A percentile compares a stretch with the other conserved stretches of the same genome.
These are phyloP conservation scores for Tapirus terrestris DNA, from an alignment of 2,113 vertebrate genomes.

Conservation along the genomic window DNA sequence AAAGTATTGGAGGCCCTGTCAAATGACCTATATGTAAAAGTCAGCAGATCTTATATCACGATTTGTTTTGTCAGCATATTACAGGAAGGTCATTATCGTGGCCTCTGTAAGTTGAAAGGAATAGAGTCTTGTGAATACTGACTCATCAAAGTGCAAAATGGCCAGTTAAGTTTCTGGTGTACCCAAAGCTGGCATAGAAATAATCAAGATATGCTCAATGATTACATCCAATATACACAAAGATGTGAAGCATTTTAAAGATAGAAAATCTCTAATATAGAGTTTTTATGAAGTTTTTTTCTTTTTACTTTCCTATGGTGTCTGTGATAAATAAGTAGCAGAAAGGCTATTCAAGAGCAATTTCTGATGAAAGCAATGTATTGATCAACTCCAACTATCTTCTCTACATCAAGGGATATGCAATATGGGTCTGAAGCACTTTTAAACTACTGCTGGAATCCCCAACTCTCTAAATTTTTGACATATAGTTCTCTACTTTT, in stretches of 20 bases:
- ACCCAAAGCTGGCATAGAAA: not conserved
- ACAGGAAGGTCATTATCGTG: not conserved
- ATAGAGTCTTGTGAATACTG: not conserved
- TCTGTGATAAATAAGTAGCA: not conserved
- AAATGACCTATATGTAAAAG: not conserved
- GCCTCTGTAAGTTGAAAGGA: not conserved
- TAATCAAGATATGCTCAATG: not conserved
- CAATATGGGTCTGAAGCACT: not conserved
- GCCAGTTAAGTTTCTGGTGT: not conserved
- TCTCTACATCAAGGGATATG: not conserved
- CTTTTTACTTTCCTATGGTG: not conserved
- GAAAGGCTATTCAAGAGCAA: not conserved
- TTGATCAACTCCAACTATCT: not conserved
- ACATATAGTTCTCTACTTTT: not conserved
- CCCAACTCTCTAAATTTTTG: not conserved
- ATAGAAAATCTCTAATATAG: not conserved
- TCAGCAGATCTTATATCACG: not conserved
- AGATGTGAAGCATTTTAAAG: not conserved
- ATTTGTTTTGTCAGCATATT: not conserved
- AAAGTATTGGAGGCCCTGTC: not conserved
- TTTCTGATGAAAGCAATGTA: not conserved
- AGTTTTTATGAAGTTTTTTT: not conserved
- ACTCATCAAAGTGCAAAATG: not conserved
- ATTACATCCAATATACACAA: not conserved
- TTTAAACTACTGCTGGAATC: not conserved